Percentiles rank a stretch among this genome's conserved stretches.
phyloP scores from a whole-genome alignment of 1,140 invertebrate species.

The Lepidurus apus region DNA sequence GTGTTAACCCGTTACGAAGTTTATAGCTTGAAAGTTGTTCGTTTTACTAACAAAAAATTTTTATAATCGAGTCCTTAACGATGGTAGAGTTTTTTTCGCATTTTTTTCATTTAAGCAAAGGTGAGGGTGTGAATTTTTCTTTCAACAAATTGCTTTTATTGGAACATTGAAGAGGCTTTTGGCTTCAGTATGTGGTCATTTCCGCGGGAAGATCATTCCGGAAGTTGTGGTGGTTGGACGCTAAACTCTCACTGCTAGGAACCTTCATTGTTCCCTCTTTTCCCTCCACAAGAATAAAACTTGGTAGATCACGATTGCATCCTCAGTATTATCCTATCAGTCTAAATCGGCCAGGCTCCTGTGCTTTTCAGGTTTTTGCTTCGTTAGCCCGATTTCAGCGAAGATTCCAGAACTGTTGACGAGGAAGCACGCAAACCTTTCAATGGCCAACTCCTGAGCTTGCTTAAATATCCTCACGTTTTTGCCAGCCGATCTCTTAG shows the following conservation, averaged over 20 bases:
- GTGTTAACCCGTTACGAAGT: too few species aligned
- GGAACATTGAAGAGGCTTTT: conserved; percentile 7
- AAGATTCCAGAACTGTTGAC: neutral
- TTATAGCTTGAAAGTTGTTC: too few species aligned
- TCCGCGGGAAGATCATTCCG: conserved; percentile 17
- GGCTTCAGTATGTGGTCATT: conserved; percentile 10
- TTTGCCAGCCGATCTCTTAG: too few species aligned
- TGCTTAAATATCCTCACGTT: neutral
- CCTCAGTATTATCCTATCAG: neutral
- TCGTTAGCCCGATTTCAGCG: neutral
- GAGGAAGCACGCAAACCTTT: neutral
- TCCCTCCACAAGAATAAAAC: neutral
- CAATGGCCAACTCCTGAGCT: neutral
- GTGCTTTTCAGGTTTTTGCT: neutral
- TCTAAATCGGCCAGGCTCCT: neutral
- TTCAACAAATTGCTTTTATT: neutral
- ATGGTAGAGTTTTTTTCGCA: too few species aligned
- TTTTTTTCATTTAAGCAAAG: neutral
- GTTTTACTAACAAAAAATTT: too few species aligned
- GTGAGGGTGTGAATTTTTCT: neutral
- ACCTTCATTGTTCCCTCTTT: neutral
- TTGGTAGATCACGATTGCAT: neutral
- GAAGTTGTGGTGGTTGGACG: conserved; percentile 7
- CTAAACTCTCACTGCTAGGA: neutral
- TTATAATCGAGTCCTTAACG: too few species aligned